Base-by-base conservation (phyloP, 2,113 vertebrate species). In the Laticauda colubrina region DNA sequence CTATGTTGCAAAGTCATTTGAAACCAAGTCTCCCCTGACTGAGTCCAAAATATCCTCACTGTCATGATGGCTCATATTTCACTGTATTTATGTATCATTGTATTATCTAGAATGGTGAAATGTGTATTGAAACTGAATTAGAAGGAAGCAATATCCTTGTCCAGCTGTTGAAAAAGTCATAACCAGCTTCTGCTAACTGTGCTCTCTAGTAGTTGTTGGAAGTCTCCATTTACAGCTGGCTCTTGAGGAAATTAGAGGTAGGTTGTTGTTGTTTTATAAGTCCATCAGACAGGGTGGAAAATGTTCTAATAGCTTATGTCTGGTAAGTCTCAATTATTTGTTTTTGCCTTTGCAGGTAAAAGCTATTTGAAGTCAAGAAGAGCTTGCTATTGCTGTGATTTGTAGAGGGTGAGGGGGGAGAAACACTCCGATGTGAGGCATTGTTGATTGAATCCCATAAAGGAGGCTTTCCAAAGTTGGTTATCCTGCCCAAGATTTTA, bases 321-420 rank as follows among this genome's bases (percentile, higher is more conserved):
- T 94, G 85, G 86, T 0, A 89, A 29, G 3, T 57, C 57, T 90
- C 94, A 94, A 93, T 90, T 93, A 86, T 69, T 94, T 90, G 43
- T 53, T 53, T 89, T 8, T 2, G 4, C 91, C 48, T 51, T 85
- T 57, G 90, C 91, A 88, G 92, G 93, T 86, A 90, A 53, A 3
- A 94, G 87, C 39, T 91, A 89, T 91, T 21, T 20, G 21, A 88
- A 0, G 2, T 0, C 51, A 90, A 51, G 2, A 18, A 21, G 34
- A 55, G 2, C 45, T 14, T 0, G 26, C 91, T 88, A 24, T 34
- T 39, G 61, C 23, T 87, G 88, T 90, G 91, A 29, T 91, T 24
- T 55, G 85, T 64, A 64, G 61, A 29, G 26, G 61, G 26, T 0
- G 26, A 14, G 55, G n/a, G 15, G 56, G 15, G 56, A 56, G 1